Percentiles rank a stretch among this genome's conserved stretches.
Conservation (phyloP, 2,113 vertebrate genomes). For the Sebastes fasciatus region DNA sequence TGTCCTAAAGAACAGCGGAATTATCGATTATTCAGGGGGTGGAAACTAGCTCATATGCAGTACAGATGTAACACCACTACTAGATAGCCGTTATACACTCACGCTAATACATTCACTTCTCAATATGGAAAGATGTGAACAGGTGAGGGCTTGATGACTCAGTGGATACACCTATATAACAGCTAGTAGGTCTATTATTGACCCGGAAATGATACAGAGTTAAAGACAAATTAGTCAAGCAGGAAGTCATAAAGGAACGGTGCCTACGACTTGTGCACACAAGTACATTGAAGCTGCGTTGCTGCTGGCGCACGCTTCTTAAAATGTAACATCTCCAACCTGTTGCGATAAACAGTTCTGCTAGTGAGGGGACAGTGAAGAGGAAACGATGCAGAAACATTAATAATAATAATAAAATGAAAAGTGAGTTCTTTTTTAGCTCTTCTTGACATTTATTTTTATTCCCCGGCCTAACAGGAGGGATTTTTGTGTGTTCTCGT, state of each 20-base stretch:
- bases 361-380: neutral
- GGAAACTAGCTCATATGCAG: neutral
- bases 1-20: constrained; percentile 23
- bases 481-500: constrained; percentile 25
- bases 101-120: constrained; percentile 29
- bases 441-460: constrained; percentile 41
- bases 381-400: constrained; percentile 21
- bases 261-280: constrained; percentile 12
- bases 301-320: constrained; percentile 31
- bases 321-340: constrained; percentile 19
- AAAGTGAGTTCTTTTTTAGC: constrained; percentile 36
- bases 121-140: constrained; percentile 13
- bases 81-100: constrained; percentile 26
- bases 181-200: constrained; percentile 6
- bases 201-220: constrained; percentile 31
- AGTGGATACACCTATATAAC: constrained; percentile 11
- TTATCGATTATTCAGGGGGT: constrained; percentile 19
- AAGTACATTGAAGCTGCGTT: constrained; percentile 27
- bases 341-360: constrained; percentile 7
- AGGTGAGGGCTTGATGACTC: constrained; percentile 5
- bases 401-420: constrained; percentile 12
- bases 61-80: constrained; percentile 6
- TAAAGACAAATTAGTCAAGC: constrained; percentile 39
- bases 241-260: constrained; percentile 42
- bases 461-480: constrained; percentile 34